Conservation (phyloP, 2,113 vertebrate genomes). For the Siniperca chuatsi region DNA sequence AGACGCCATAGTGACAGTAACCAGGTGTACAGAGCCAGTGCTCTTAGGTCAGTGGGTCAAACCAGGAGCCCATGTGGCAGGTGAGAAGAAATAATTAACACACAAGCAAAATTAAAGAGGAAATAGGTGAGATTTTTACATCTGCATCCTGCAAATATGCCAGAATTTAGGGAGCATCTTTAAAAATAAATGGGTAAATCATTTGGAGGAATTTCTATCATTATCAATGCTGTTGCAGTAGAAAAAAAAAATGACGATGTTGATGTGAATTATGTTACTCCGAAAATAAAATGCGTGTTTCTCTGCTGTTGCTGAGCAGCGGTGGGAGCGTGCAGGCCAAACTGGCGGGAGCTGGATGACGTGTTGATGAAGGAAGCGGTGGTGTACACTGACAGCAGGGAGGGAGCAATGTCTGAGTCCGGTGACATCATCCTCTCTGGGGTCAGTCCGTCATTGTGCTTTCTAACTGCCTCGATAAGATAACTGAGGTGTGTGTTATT, state of each 20-base stretch:
- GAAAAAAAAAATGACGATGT: background rate
- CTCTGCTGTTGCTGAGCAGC: slow-evolving; percentile 79
- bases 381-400: slow-evolving; percentile 92
- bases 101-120: background rate
- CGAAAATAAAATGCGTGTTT: background rate
- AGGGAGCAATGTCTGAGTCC: slow-evolving; percentile 89
- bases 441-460: slow-evolving; percentile 77
- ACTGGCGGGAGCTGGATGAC: slow-evolving; percentile 95
- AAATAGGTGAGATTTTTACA: background rate
- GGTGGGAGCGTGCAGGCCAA: slow-evolving; percentile 92
- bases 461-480: background rate
- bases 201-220: background rate
- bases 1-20: slow-evolving; percentile 94
- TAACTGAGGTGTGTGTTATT: background rate
- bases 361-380: slow-evolving; percentile 88
- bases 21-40: slow-evolving; percentile 89
- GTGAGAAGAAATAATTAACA: slow-evolving; percentile 74
- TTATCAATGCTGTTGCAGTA: background rate
- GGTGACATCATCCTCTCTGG: slow-evolving; percentile 93
- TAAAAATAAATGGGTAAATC: background rate
- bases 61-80: slow-evolving; percentile 94
- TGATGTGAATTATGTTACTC: background rate
- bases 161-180: background rate
- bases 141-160: background rate
- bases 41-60: slow-evolving; percentile 94